Base-by-base conservation (phyloP, 1,140 invertebrate genomes). In the Tetramorium alpestre region DNA sequence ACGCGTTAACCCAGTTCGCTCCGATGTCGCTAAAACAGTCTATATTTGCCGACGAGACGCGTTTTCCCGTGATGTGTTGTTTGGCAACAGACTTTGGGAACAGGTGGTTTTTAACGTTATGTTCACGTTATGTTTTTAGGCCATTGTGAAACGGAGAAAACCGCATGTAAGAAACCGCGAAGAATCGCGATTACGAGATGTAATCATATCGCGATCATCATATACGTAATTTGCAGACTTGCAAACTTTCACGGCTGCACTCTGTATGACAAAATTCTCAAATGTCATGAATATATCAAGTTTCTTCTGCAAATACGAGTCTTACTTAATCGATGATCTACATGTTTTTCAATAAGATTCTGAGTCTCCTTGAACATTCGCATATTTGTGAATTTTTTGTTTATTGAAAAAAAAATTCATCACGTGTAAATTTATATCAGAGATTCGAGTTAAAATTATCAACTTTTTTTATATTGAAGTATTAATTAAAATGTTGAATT, bases 1-100 rank as follows among this genome's bases (percentile, higher is more conserved):
- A 28, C 16, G 25, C 51, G 49, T 90, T 90, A 89, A 89, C 89
- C 89, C 58, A 90, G 54, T 80, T 90, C 5, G 22, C 64, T 44
- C 16, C 2, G 4, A 3, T 51, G 51, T 25, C 41, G 47, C 65
- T 80, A 75, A 88, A 77, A 75, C 44, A 13, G 11, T 47, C 49
- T 73, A 73, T 58, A 49, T 69, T 33, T 62, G 25, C 3, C 25
- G 8, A 7, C 44, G 11, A 38, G 18, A 54, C 18, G 25, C n/a
- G 44, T 13, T 75, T 65, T 84, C 58, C 25, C n/a, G 22, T 33
- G 54, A 0, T 16, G 3, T 25, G 22, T 4, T 28, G 25, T 84
- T 84, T 47, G 56, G 54, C 28, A 41, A 56, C 41, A 41, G 1
- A 25, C 28, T 33, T 33, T 33, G 33, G 16, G 18, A 58, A 69